These are phyloP conservation scores for Meiosimyza platycephala DNA, from an alignment of 2,888 invertebrate species.

Conservation along the genomic window DNA sequence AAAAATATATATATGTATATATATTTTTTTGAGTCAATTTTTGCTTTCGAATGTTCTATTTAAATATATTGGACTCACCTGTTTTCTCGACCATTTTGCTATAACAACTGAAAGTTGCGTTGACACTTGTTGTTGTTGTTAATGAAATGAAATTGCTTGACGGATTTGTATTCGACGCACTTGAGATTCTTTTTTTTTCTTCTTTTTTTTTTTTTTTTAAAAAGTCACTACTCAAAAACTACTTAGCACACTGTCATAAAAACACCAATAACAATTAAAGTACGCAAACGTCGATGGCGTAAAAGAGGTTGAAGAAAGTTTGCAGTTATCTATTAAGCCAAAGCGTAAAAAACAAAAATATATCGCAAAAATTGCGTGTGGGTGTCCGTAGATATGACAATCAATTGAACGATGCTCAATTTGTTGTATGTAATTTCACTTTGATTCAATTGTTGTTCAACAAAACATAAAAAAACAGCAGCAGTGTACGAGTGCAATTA, in stretches of 20 bases:
- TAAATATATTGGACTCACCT: constrained; percentile 20
- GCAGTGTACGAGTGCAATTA: too few species aligned
- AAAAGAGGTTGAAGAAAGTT: too few species aligned
- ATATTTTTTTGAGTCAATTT: too few species aligned
- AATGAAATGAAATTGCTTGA: background rate
- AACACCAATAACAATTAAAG: background rate
- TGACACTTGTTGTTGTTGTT: background rate
- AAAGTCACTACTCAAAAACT: background rate
- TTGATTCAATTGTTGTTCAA: background rate
- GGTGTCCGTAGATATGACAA: background rate
- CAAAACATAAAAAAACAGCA: background rate
- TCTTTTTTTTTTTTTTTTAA: background rate
- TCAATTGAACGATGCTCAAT: constrained; percentile 3
- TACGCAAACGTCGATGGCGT: background rate
- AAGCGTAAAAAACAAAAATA: background rate
- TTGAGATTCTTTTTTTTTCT: background rate
- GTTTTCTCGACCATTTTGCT: constrained; percentile 38
- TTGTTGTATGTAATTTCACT: constrained; percentile 14
- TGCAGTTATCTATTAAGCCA: too few species aligned
- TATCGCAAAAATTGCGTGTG: constrained; percentile 1
- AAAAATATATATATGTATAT: too few species aligned
- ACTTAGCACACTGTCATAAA: background rate
- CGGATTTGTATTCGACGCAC: background rate
- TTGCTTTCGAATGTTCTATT: too few species aligned
- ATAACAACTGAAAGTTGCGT: background rate